A percentile compares a stretch with the other conserved stretches of the same genome.
Conservation (phyloP, 2,888 invertebrate genomes). For the Myopa tessellatipennis region DNA sequence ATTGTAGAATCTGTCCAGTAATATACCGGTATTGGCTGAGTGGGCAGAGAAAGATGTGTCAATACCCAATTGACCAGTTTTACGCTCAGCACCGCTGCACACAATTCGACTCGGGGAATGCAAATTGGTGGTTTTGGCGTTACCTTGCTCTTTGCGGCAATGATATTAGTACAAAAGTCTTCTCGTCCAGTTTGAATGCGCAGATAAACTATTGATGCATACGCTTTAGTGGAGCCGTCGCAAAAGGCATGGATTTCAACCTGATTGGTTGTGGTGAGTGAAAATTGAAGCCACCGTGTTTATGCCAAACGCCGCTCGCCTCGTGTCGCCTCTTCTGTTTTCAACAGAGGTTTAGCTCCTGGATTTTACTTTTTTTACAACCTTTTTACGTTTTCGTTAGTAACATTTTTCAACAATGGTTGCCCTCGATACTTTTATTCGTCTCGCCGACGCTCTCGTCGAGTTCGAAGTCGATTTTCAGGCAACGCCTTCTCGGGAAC, state of each 20-base stretch:
- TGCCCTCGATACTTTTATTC: too few relatives aligned
- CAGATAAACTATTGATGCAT: constrained; percentile 8
- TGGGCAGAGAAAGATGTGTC: not conserved
- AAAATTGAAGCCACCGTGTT: constrained; percentile 22
- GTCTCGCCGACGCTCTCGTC: too few relatives aligned
- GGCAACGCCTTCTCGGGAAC: too few relatives aligned
- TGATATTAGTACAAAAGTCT: constrained; percentile 27
- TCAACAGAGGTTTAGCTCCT: too few relatives aligned
- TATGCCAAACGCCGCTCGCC: too few relatives aligned
- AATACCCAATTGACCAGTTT: constrained; percentile 27
- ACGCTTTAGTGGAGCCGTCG: not conserved
- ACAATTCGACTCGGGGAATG: constrained; percentile 20
- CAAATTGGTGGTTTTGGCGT: constrained; percentile 18
- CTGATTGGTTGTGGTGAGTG: constrained; percentile 16
- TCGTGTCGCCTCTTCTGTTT: too few relatives aligned
- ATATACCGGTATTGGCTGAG: not conserved
- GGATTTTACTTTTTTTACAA: too few relatives aligned
- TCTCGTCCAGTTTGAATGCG: constrained; percentile 10
- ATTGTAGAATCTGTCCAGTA: constrained; percentile 34
- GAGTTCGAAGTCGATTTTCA: too few relatives aligned
- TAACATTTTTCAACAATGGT: too few relatives aligned
- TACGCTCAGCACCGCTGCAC: constrained; percentile 2
- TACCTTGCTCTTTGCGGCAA: constrained; percentile 27
- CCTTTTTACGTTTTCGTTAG: too few relatives aligned
- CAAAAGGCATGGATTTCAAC: constrained; percentile 35